Evolutionary conservation across 1,140 invertebrate species (phyloP).

Genomic region (Zaprionus capensis): DNA sequence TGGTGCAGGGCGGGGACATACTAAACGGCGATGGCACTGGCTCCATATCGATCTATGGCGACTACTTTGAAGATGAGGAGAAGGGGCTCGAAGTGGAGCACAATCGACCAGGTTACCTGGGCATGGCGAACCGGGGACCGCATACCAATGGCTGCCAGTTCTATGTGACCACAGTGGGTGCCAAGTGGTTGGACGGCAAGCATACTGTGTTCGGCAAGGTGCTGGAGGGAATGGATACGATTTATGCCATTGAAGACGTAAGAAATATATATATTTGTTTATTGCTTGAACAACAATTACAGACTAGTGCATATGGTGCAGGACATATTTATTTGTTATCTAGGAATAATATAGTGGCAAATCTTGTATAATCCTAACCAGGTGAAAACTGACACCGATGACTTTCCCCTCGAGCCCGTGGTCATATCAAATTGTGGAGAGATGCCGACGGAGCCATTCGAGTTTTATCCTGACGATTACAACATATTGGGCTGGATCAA

Average conservation of each 20-base stretch:
- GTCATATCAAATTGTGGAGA: conserved; percentile 88
- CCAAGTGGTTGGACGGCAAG: conserved; percentile 95
- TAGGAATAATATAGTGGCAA: neutral
- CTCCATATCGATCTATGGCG: conserved; percentile 95
- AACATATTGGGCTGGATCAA: conserved; percentile 90
- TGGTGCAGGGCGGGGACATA: conserved; percentile 96
- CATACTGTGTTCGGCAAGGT: conserved; percentile 98
- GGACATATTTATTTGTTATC: neutral
- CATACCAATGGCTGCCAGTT: conserved; percentile 97
- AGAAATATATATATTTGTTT: conserved; percentile 12
- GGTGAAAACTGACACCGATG: conserved; percentile 90
- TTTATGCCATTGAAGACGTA: conserved; percentile 91
- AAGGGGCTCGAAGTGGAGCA: conserved; percentile 92
- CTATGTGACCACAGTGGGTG: conserved; percentile 95
- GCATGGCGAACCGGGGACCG: conserved; percentile 97
- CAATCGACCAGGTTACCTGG: conserved; percentile 93
- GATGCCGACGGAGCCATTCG: conserved; percentile 87
- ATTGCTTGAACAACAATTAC: neutral
- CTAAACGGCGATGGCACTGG: conserved; percentile 91
- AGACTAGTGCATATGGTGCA: neutral
- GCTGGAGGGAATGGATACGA: conserved; percentile 91
- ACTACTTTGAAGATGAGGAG: conserved; percentile 97
- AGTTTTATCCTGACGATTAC: conserved; percentile 88
- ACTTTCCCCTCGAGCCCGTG: conserved; percentile 88
- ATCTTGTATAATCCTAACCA: conserved; percentile 76